Conservation (phyloP, 2,113 vertebrate genomes). For the Daphoenositta chrysoptera region DNA sequence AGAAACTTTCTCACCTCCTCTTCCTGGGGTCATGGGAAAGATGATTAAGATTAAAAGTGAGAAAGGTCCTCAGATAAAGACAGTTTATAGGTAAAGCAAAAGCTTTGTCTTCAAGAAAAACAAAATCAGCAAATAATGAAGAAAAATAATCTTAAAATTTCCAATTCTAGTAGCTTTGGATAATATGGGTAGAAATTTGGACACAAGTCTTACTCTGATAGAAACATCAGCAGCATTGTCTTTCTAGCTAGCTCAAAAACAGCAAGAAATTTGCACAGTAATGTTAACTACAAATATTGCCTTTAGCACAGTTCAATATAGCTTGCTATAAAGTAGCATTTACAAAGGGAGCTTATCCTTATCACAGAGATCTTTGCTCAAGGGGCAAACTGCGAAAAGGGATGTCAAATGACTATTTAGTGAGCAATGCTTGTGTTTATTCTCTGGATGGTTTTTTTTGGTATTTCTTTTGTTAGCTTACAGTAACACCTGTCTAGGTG, state of each 20-base stretch:
- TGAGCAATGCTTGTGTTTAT: background rate
- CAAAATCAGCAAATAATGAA: background rate
- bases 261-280: conserved; percentile 7
- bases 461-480: conserved; percentile 61
- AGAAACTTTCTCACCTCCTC: background rate
- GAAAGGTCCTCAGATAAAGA: background rate
- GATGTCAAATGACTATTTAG: conserved; percentile 27
- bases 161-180: background rate
- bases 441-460: background rate
- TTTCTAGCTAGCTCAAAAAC: background rate
- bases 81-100: background rate
- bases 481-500: conserved; percentile 43
- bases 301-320: background rate
- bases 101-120: background rate
- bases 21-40: background rate
- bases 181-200: background rate
- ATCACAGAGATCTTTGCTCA: conserved; percentile 1
- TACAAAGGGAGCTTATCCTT: conserved; percentile 9
- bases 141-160: background rate
- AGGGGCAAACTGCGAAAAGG: background rate
- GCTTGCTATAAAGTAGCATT: background rate
- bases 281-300: conserved; percentile 26
- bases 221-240: background rate
- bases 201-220: background rate
- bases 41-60: background rate